Base-by-base conservation (phyloP, 2,797 vertebrate genomes). In the Lagocephalus sceleratus region DNA sequence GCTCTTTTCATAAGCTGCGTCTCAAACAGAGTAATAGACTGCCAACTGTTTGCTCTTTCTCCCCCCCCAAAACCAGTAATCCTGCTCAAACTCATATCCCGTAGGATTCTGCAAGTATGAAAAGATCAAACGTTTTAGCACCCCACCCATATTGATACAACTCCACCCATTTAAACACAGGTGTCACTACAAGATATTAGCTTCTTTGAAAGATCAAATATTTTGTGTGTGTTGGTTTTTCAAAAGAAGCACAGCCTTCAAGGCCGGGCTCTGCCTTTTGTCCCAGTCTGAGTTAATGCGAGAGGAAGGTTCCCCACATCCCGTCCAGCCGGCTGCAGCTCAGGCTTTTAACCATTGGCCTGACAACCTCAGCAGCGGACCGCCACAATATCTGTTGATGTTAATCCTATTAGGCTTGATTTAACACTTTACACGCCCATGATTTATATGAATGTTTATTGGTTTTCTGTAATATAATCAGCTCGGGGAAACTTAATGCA, bases 401-500 rank as follows among this genome's bases (percentile, higher is more conserved):
- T 91, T 92, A 92, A 92, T 92, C 89, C 88, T 87, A 90, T 92
- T 92, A 92, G 88, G 85, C 90, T 91, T 92, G 90, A 92, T 91
- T 92, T 92, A 92, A 92, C 91, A 92, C 91, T 92, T 91, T 91
- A 87, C 90, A 91, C 87, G 82, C 86, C 82, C 89, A 84, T 91
- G 91, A 92, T 92, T 92, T 92, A 92, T 92, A 92, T 90, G 90
- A 90, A 91, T 90, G 89, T 91, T 92, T 92, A 92, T 92, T 92
- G 90, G 90, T 92, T 92, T 92, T 92, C 90, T 91, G 89, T 92
- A 92, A 92, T 91, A 90, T 89, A 92, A 92, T 92, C 91, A 92
- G 89, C 88, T 89, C 73, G 77, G 88, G 90, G 89, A 91, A 91
- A 91, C 91, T 90, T 92, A 92, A 92, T 92, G 91, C 89, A 92